Conservation (phyloP, 2,888 invertebrate genomes). For the Tipula confusa region DNA sequence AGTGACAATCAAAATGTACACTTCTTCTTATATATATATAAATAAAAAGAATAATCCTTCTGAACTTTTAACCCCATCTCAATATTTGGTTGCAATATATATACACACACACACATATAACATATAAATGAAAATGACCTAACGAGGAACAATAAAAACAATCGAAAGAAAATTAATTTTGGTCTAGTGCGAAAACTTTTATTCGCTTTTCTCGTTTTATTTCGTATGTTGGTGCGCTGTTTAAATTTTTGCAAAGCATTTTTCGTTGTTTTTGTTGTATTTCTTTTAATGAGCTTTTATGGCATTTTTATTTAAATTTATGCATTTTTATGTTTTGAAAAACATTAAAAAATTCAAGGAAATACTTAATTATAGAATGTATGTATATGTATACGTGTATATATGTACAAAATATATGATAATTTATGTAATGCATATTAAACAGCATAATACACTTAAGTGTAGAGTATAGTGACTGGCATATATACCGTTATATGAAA, state of each 20-base stretch:
- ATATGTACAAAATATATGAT: neutral
- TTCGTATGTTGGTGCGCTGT: neutral
- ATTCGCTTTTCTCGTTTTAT: neutral
- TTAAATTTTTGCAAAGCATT: neutral
- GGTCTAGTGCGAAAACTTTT: slow-evolving; percentile 20
- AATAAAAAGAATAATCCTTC: too few species aligned
- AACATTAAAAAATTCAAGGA: neutral
- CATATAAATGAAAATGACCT: slow-evolving; percentile 5
- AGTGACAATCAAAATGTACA: too few species aligned
- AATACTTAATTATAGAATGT: neutral
- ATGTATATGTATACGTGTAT: neutral
- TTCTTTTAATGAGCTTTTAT: neutral
- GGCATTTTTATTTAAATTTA: slow-evolving; percentile 9
- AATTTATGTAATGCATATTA: neutral
- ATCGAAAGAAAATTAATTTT: slow-evolving; percentile 8
- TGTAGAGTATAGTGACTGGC: neutral
- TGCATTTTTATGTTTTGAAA: neutral
- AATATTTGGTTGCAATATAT: neutral
- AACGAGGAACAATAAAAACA: neutral
- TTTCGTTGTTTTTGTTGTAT: too few species aligned
- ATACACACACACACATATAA: too few species aligned
- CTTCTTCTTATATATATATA: too few species aligned
- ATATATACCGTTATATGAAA: neutral
- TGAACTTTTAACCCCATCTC: neutral
- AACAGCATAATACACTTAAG: neutral